Evolutionary conservation across 2,888 invertebrate species (phyloP), one percentile per base, ranked within the genome.

Genomic region (Xestobium rufovillosum): DNA sequence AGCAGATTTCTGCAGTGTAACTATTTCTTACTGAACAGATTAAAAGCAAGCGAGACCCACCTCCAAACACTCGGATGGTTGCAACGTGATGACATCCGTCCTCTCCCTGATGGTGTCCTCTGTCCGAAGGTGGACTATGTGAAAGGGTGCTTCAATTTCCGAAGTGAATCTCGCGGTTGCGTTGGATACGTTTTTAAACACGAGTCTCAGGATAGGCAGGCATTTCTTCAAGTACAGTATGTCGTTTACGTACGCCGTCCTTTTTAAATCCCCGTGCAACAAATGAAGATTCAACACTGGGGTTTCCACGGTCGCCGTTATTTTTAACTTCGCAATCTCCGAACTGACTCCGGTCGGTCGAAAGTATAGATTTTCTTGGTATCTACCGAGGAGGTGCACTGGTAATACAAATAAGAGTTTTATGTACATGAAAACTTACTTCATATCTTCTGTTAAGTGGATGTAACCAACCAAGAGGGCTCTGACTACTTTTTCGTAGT

Each of bases 321-420:
- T 31, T 27, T 45, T 48, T 4, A 50, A 38, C 34, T 45, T 49
- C 1, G 38, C 32, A 6, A 44, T 39, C 26, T 46, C 36, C 3
- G 59, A 39, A 9, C 51, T 33, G 9, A 50, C 43, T 34, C 55
- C 53, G 4, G 52, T 41, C 4, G 49, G 53, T 15, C 52, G 39
- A 9, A 34, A 29, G 9, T 50, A 45, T 15, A 52, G 43, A 29
- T 48, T 38, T 14, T 51, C 47, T 28, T 51, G 47, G 23, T 45
- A 42, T 30, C 60, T 55, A 12, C 25, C n/a, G n/a, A n/a, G n/a
- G n/a, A n/a, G n/a, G n/a, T n/a, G n/a, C n/a, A n/a, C n/a, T n/a
- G n/a, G n/a, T n/a, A n/a, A n/a, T n/a, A n/a, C n/a, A n/a, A n/a
- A n/a, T n/a, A n/a, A n/a, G n/a, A n/a, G n/a, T n/a, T n/a, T n/a